Percentiles rank a stretch among this genome's conserved stretches.
Evolutionary conservation across 1,140 invertebrate species (phyloP).

Genomic region (Drosophila melanica): DNA sequence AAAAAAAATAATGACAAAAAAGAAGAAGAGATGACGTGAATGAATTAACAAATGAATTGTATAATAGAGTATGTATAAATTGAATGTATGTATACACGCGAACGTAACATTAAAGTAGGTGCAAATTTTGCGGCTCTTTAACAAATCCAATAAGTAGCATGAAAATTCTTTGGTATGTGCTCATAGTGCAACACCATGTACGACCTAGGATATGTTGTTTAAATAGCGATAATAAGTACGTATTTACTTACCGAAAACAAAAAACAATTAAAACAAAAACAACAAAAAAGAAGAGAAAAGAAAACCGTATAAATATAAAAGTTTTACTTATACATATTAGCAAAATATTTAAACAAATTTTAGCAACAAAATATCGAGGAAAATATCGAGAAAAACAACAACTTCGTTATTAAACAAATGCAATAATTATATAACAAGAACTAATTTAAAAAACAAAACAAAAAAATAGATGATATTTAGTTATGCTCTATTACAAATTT

Average conservation of each 20-base stretch:
- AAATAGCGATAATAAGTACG: constrained; percentile 49
- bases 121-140: constrained; percentile 54
- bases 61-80: constrained; percentile 75
- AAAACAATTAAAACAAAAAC: neutral
- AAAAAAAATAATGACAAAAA: constrained; percentile 82
- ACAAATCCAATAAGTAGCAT: constrained; percentile 42
- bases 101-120: constrained; percentile 71
- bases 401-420: constrained; percentile 40
- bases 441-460: constrained; percentile 21
- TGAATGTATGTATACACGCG: constrained; percentile 65
- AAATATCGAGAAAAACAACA: constrained; percentile 13
- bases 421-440: constrained; percentile 52
- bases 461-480: constrained; percentile 67
- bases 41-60: constrained; percentile 71
- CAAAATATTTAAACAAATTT: constrained; percentile 81
- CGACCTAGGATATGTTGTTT: constrained; percentile 56
- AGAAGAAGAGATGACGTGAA: constrained; percentile 65
- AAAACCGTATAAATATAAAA: constrained; percentile 33
- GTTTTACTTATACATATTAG: constrained; percentile 81
- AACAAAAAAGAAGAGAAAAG: neutral
- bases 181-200: constrained; percentile 42
- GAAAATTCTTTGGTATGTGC: constrained; percentile 37
- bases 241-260: constrained; percentile 44
- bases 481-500: constrained; percentile 77
- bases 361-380: constrained; percentile 60